Conservation (phyloP, 2,888 invertebrate species). For the Trachelus tabidus region DNA sequence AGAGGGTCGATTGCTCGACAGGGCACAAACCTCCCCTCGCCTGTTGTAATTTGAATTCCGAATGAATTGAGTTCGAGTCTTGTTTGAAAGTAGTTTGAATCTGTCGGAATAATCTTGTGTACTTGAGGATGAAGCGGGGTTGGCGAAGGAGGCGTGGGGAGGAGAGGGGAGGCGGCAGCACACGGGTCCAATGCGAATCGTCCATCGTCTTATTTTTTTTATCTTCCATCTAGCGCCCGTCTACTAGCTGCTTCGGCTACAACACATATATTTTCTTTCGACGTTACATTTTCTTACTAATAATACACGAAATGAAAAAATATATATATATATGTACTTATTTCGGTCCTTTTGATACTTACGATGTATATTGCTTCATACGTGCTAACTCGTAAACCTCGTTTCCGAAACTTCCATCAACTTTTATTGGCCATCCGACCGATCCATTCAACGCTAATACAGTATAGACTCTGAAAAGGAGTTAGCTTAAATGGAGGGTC, state of each 20-base stretch:
- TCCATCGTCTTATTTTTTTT: not conserved
- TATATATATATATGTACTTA: not conserved
- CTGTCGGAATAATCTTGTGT: slow-evolving; percentile 26
- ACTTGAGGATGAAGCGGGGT: slow-evolving; percentile 4
- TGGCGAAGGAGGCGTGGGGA: not conserved
- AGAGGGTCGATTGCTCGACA: not conserved
- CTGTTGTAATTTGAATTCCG: slow-evolving; percentile 57
- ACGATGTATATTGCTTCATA: not conserved
- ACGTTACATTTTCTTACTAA: not conserved
- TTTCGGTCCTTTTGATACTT: not conserved
- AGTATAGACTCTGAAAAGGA: not conserved
- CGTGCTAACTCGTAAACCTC: not conserved
- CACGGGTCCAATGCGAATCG: slow-evolving; percentile 14
- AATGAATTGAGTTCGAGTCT: slow-evolving; percentile 54
- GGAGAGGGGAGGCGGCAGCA: slow-evolving; percentile 6
- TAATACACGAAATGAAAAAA: not conserved
- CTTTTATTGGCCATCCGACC: not conserved
- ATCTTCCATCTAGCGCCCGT: not conserved
- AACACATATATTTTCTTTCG: not conserved
- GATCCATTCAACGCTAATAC: not conserved
- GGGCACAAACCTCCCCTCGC: slow-evolving; percentile 16
- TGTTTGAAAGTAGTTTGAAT: slow-evolving; percentile 45
- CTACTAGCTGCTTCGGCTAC: not conserved
- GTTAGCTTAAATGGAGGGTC: slow-evolving; percentile 35
- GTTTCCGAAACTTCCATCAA: not conserved